Base-by-base conservation (phyloP, 1,140 invertebrate genomes). In the Magallana angulata region DNA sequence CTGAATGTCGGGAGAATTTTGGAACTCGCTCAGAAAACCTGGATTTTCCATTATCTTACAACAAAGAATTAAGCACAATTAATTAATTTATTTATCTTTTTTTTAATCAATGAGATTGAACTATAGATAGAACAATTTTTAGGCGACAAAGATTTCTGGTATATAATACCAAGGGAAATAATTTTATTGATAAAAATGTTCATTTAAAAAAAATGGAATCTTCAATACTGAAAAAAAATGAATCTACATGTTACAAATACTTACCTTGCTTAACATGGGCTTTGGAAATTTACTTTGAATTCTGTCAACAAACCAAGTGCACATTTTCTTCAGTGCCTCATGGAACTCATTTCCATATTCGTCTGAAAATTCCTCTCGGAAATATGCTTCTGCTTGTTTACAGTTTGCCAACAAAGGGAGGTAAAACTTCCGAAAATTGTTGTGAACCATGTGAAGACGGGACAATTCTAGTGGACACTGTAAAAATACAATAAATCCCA, bases 351-450 rank as follows among this genome's bases (percentile, higher is more conserved):
- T 7, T 16, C 87, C 87, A 64, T 88, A 88, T 16, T 88, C 87
- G 16, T 88, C 87, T 59, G 84, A 48, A 60, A 48, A 88, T 14
- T 88, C 84, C 18, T 88, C 84, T 48, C 1, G n/a, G 30, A 88
- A 82, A 56, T 88, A 88, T 12, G 58, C 84, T 7, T 58, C 68
- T 36, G 83, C 14, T 12, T 59, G 84, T 36, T 56, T 82, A 12
- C 62, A 24, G 36, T 82, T 62, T 48, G 87, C 87, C 62, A 80
- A 12, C 12, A 88, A 57, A 36, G 87, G 76, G 12, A 88, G 59
- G 18, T 85, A 88, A 82, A 88, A 88, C 14, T 85, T 88, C 24
- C 87, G 83, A 18, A 88, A 88, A 56, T 88, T 88, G 58, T 30
- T 88, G 56, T 88, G 59, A 5, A 64, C 87, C n/a, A 80, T 82